Base-by-base conservation (phyloP, 2,888 invertebrate species). In the Sycophila texana region DNA sequence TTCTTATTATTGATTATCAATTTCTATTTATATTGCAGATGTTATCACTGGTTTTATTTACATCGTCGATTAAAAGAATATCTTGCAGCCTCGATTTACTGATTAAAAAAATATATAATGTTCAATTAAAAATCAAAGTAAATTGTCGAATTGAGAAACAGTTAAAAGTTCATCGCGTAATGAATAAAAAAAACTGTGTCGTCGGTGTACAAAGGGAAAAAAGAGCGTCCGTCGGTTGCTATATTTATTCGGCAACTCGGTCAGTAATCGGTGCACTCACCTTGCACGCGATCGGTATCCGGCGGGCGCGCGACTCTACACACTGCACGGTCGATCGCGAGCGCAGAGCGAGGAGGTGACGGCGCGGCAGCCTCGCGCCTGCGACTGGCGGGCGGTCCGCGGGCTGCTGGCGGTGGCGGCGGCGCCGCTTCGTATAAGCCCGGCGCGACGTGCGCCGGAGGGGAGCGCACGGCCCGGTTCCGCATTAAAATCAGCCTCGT, bases 321-420 rank as follows among this genome's bases (percentile, higher is more conserved):
- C 26, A 65, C 65, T 26, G 10, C 7, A 10, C 39, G 39, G 39
- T 39, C 58, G 57, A 51, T 12, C 66, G 66, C 20, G 30, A 26
- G 22, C 16, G n/a, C 13, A 1, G 53, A 53, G 66, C 66, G 66
- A 26, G 53, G 51, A 16, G 22, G 67, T 71, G 86, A 85, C 86
- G 84, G 84, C 87, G 87, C 87, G 87, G 84, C 85, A 82, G 81
- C 84, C 87, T 86, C 86, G 87, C 87, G 87, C 86, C 86, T 84
- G 86, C 88, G 86, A 89, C 88, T 88, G 87, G 82, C 84, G 85
- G 49, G 65, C 82, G 83, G 79, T 80, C 83, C 81, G 77, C 79
- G 60, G 79, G 53, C n/a, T 53, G 53, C 53, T 53, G 53, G 3
- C 58, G 39, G 2, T 13, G 47, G 12, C 51, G 18, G 7, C 77